Evolutionary conservation across 2,113 vertebrate genomes (phyloP).

Genomic region (Centropristis striata): DNA sequence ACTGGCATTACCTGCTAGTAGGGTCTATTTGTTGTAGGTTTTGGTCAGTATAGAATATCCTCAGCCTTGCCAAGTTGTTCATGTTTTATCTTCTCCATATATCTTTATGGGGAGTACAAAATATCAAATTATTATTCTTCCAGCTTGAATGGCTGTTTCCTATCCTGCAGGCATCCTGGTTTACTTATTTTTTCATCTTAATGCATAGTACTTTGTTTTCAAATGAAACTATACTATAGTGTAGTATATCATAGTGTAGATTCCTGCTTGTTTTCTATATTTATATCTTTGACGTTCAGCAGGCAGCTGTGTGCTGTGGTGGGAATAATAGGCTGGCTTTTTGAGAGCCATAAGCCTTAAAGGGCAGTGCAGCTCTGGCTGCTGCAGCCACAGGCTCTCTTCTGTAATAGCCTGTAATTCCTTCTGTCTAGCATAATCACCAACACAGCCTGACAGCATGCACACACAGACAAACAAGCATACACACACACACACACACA

Average conservation of each 20-base stretch:
- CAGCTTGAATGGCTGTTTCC: conserved; percentile 2
- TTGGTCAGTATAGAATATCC: background rate
- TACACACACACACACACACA: conserved; percentile 21
- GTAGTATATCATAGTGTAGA: conserved; percentile 15
- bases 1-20: background rate
- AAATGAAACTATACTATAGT: conserved; percentile 56
- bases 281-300: conserved; percentile 59
- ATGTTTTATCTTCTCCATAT: conserved; percentile 11
- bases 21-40: background rate
- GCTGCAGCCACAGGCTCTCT: conserved; percentile 71
- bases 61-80: conserved; percentile 15
- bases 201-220: conserved; percentile 42
- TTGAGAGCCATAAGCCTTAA: conserved; percentile 69
- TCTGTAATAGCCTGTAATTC: conserved; percentile 82
- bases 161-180: conserved; percentile 8
- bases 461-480: conserved; percentile 32
- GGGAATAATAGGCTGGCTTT: conserved; percentile 69
- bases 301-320: conserved; percentile 66
- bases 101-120: conserved; percentile 2
- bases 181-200: conserved; percentile 9
- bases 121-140: conserved; percentile 26
- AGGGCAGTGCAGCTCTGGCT: conserved; percentile 70
- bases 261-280: conserved; percentile 62
- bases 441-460: conserved; percentile 61
- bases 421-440: conserved; percentile 79